Base-by-base conservation (phyloP, 2,113 vertebrate genomes). In the Lepisosteus osseus region DNA sequence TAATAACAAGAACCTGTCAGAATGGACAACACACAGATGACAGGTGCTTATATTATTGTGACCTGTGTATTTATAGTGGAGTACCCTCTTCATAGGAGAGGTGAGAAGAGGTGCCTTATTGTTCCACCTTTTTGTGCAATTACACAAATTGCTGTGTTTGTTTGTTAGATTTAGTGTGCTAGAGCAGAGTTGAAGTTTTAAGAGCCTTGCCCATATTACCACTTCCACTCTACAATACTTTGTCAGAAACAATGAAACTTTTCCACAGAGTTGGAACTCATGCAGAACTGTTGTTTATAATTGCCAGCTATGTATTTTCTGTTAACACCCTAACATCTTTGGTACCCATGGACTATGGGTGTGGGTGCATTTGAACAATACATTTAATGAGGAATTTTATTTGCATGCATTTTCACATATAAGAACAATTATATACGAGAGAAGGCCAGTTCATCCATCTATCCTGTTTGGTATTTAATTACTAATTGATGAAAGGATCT, bases 1-100 rank as follows among this genome's bases (percentile, higher is more conserved):
- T 77, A 76, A 86, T 81, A 82, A 82, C 69, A 71, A 69, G 72
- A 12, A 64, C 77, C 75, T 42, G 72, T 61, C 72, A 72, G 62
- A 63, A 62, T 65, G 61, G 69, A 81, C 76, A 79, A 65, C 83
- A 73, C 67, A 56, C 61, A 61, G 68, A 70, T 82, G 79, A 61
- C 74, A 81, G 72, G 54, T 74, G 70, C 62, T 72, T 11, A n/a
- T 40, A 57, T 12, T 3, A 41, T 17, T 17, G 14, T 7, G 56
- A 56, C 43, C 4, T 59, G 54, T 54, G 41, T 44, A 47, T 54
- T 43, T 66, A 57, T 14, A 54, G 40, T 1, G 13, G 7, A 47
- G 7, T 13, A 11, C 41, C 12, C 54, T 47, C n/a, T 56, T 41
- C 47, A 62, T 42, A 41, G 7, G 11, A 66, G 3, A 51, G 42